Base-by-base conservation (phyloP, 2,113 vertebrate species). In the Copsychus sechellarum region DNA sequence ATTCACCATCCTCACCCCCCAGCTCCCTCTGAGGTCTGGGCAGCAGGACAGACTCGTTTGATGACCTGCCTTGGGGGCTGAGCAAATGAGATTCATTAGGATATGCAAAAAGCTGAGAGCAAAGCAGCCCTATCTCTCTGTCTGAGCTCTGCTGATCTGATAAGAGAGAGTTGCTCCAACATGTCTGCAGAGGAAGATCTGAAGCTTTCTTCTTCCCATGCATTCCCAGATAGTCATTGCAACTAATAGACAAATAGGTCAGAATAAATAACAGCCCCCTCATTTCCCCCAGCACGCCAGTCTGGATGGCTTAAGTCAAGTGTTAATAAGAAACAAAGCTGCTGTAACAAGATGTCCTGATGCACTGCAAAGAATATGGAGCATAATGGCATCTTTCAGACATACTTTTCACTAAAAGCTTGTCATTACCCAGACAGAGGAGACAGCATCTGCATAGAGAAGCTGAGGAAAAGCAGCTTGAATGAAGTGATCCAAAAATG, bases 11-110 rank as follows among this genome's bases (percentile, higher is more conserved):
- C 77, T 80, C 40, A 12, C 69, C 92, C 94, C 88, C 40, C 79
- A 88, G 70, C 9, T 73, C 79, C 95, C 92, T 90, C 76, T 64
- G 94, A 96, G 95, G 61, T 71, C 42, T 84, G 69, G 62, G 64
- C 0, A 33, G 79, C 3, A 7, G 83, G 93, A 88, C 77, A 54
- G 79, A 43, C 88, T 92, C 57, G 22, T 95, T 92, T 90, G 92
- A 90, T 94, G 96, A 96, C 94, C 96, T 81, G 96, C 96, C 97
- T 87, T 81, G 87, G 13, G 96, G 92, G 91, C 93, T 45, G 6
- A 95, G 79, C 84, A 93, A 97, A 96, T 80, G 88, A 97, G 96
- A 96, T 93, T 93, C 90, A 96, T 97, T 89, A 97, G 96, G 92
- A 53, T 62, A 84, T 96, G 88, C 93, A 96, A 92, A 93, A 85